Evolutionary conservation across 2,113 vertebrate species (phyloP).

Genomic region (Toxotes chatareus): DNA sequence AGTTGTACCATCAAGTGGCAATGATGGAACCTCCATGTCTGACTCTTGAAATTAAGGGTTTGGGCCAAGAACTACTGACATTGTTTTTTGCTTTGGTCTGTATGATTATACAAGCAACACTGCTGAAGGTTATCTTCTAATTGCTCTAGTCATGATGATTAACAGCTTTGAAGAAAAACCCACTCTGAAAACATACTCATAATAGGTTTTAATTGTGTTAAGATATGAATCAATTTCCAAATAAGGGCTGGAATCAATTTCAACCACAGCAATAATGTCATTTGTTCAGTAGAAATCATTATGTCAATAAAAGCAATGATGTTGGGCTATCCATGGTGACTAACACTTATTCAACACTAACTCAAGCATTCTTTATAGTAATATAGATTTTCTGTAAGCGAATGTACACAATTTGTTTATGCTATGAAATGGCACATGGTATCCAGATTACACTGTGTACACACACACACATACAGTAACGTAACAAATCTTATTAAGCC

Average conservation of each 20-base stretch:
- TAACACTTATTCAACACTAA: conserved; percentile 1
- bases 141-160: neutral
- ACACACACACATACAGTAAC: conserved; percentile 24
- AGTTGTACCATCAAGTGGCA: conserved; percentile 17
- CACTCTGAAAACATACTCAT: conserved; percentile 44
- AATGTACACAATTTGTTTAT: conserved; percentile 7
- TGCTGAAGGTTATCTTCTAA: conserved; percentile 1
- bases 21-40: conserved; percentile 38
- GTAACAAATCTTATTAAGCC: neutral
- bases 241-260: conserved; percentile 29
- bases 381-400: conserved; percentile 13
- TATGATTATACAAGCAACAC: neutral
- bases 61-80: conserved; percentile 6
- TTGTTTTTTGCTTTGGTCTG: neutral
- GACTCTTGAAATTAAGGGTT: conserved; percentile 39
- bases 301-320: conserved; percentile 37
- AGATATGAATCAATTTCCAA: conserved; percentile 48
- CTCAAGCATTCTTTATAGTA: conserved; percentile 26
- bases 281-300: conserved; percentile 40
- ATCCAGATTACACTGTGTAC: conserved; percentile 25
- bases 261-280: conserved; percentile 32
- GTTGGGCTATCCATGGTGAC: conserved; percentile 2
- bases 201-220: conserved; percentile 68
- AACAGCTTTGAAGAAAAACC: conserved; percentile 32
- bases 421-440: conserved; percentile 38